A percentile compares a stretch with the other conserved stretches of the same genome.
Evolutionary conservation across 2,888 invertebrate species (phyloP).

Genomic region (Leucoptera coffeella): DNA sequence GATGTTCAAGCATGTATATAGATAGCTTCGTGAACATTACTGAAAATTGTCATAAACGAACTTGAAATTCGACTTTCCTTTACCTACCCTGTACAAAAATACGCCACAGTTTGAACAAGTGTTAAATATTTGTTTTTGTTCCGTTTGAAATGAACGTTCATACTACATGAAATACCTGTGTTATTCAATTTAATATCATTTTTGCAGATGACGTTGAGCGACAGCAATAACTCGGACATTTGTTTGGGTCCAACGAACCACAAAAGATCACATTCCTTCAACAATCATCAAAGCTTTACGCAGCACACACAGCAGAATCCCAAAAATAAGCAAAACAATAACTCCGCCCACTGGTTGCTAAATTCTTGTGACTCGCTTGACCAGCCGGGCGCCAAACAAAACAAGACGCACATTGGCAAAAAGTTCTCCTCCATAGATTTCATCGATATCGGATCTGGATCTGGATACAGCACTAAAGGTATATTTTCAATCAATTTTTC

Average conservation of each 20-base stretch:
- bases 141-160: too few relatives aligned
- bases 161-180: too few relatives aligned
- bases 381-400: conserved; percentile 33
- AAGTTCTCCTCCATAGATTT: conserved; percentile 53
- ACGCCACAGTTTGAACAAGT: too few relatives aligned
- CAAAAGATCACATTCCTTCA: conserved; percentile 65
- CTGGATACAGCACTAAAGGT: conserved; percentile 55
- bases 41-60: too few relatives aligned
- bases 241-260: conserved; percentile 53
- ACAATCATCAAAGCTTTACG: conserved; percentile 64
- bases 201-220: conserved; percentile 59
- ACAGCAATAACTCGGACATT: conserved; percentile 45
- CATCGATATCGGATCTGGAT: conserved; percentile 47
- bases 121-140: too few relatives aligned
- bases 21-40: too few relatives aligned
- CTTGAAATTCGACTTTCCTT: too few relatives aligned
- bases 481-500: too few relatives aligned
- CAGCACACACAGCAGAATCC: conserved; percentile 56
- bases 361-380: conserved; percentile 47
- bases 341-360: conserved; percentile 44
- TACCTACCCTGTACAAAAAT: too few relatives aligned
- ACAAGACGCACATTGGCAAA: conserved; percentile 49
- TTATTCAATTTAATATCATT: too few relatives aligned
- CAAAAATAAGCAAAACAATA: conserved; percentile 57
- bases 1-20: too few relatives aligned